Conservation (phyloP, 2,888 invertebrate genomes). For the Cylindroiulus punctatus region DNA sequence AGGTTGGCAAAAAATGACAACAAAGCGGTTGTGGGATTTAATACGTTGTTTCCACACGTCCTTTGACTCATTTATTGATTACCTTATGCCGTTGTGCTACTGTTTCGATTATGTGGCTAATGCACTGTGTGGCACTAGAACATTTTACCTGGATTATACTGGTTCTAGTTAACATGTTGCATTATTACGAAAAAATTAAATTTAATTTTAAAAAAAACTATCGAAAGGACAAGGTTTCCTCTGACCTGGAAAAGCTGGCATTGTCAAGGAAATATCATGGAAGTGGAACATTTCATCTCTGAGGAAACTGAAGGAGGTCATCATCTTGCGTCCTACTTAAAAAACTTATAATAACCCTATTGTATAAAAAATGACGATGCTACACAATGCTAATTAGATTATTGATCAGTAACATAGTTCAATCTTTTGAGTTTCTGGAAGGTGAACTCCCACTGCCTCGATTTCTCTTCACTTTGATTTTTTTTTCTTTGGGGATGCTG, state of each 20-base stretch:
- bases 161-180: no score
- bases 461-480: background rate
- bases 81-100: constrained; percentile 2
- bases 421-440: background rate
- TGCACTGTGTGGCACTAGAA: background rate
- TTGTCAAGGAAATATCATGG: no score
- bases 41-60: constrained; percentile 14
- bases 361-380: background rate
- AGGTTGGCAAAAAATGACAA: background rate
- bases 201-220: no score
- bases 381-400: background rate
- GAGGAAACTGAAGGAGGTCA: no score
- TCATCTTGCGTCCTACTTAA: no score
- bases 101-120: background rate
- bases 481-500: background rate
- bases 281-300: no score
- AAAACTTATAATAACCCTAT: no score
- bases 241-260: no score
- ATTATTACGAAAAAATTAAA: no score
- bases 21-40: background rate
- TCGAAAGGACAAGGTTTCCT: no score
- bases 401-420: background rate
- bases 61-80: constrained; percentile 20
- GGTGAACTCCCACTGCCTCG: background rate
- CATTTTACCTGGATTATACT: background rate